Evolutionary conservation across 2,113 vertebrate species (phyloP).

Genomic region (Chionis minor): DNA sequence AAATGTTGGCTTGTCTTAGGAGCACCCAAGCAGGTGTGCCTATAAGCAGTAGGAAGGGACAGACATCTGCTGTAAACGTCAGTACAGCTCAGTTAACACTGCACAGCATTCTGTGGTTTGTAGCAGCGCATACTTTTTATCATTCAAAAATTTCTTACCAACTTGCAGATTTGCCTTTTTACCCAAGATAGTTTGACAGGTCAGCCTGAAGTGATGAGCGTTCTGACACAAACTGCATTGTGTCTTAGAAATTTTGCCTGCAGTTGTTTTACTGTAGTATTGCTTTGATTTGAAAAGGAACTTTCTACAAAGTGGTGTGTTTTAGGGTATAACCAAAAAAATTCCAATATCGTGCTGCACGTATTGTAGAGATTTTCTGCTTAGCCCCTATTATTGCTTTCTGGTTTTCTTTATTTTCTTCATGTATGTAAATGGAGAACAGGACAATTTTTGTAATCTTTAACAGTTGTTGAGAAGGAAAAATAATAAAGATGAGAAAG

Average conservation of each 20-base stretch:
- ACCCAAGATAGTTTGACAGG: slow-evolving; percentile 62
- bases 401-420: neutral
- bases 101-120: neutral
- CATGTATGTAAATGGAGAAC: neutral
- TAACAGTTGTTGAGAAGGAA: slow-evolving; percentile 6
- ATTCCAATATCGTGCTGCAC: neutral
- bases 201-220: slow-evolving; percentile 60
- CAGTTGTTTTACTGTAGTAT: slow-evolving; percentile 60
- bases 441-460: neutral
- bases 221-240: slow-evolving; percentile 60
- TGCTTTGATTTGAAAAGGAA: slow-evolving; percentile 59
- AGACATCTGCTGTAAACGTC: neutral
- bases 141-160: slow-evolving; percentile 2
- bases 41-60: neutral
- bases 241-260: slow-evolving; percentile 59
- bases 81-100: neutral
- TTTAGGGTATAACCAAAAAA: slow-evolving; percentile 29
- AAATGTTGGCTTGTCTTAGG: neutral
- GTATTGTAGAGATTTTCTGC: slow-evolving; percentile 18
- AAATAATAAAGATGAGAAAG: neutral
- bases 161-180: slow-evolving; percentile 56
- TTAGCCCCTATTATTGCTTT: slow-evolving; percentile 21
- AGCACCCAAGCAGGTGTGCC: neutral
- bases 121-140: neutral
- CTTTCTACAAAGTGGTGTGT: slow-evolving; percentile 14